Conservation (phyloP, 2,797 vertebrate genomes). For the Neomorphus geoffroyi region DNA sequence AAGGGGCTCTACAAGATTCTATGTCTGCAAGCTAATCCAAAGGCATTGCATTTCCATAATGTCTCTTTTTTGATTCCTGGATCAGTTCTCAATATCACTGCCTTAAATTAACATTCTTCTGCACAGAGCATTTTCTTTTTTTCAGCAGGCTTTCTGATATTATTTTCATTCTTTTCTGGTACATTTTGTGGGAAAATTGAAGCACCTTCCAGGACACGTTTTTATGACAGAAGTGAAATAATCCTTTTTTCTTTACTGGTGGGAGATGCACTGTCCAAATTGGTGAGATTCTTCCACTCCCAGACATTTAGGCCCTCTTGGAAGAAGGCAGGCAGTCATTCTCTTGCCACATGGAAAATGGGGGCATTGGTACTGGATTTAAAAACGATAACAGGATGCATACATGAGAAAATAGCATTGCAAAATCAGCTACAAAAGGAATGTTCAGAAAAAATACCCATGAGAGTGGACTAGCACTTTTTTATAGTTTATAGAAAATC, state of each 20-base stretch:
- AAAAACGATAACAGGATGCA: neutral
- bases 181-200: constrained; percentile 2
- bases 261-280: neutral
- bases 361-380: neutral
- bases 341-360: neutral
- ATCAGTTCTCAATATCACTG: neutral
- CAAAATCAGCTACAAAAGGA: neutral
- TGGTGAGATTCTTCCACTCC: neutral
- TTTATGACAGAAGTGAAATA: neutral
- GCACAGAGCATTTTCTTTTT: neutral
- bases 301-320: neutral
- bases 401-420: neutral
- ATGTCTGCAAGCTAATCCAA: neutral
- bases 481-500: neutral
- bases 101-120: neutral
- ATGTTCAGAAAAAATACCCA: neutral
- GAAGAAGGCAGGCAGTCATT: neutral
- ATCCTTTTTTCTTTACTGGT: neutral
- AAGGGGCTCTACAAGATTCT: neutral
- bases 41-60: neutral
- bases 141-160: neutral
- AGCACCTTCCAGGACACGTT: neutral
- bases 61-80: neutral
- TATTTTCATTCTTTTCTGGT: neutral
- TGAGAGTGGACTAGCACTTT: neutral